phyloP scores from a whole-genome alignment of 2,797 vertebrate genomes.

The Arrhamphus sclerolepis region DNA sequence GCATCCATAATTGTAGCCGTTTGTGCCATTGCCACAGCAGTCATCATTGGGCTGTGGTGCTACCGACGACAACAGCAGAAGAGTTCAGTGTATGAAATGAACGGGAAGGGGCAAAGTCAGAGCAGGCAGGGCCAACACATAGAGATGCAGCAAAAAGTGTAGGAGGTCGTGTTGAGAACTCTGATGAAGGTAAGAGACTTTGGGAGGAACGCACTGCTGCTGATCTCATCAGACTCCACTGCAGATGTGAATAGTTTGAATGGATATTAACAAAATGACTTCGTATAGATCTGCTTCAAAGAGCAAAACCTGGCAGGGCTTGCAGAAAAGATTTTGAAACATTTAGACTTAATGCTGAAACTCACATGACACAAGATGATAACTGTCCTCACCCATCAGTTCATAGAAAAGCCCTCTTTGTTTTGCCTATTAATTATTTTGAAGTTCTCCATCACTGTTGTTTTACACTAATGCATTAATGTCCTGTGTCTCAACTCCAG shows the following conservation, averaged over 20 bases:
- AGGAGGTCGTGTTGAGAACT: conserved; percentile 42
- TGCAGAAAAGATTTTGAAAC: conserved; percentile 11
- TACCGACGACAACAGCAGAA: conserved; percentile 90
- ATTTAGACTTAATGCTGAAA: conserved; percentile 13
- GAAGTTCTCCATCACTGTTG: conserved; percentile 23
- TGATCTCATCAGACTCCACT: conserved; percentile 36
- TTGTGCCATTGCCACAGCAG: conserved; percentile 78
- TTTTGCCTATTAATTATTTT: conserved; percentile 34
- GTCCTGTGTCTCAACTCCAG: conserved; percentile 28
- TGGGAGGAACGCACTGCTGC: conserved; percentile 24
- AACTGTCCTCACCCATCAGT: neutral
- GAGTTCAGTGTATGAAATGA: conserved; percentile 92
- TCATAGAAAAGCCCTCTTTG: conserved; percentile 12
- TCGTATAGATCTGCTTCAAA: conserved; percentile 9
- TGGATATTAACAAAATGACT: conserved; percentile 30
- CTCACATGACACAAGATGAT: conserved; percentile 17
- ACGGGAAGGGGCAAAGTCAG: conserved; percentile 85
- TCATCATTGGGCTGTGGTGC: conserved; percentile 86
- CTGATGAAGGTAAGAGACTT: conserved; percentile 28
- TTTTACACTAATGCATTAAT: conserved; percentile 23
- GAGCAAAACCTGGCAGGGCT: conserved; percentile 9
- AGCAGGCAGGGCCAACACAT: conserved; percentile 89
- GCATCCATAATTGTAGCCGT: conserved; percentile 85
- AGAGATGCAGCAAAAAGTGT: conserved; percentile 96
- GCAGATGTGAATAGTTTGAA: conserved; percentile 37